Conservation (phyloP, 2,797 vertebrate genomes). For the Dipus sagitta region DNA sequence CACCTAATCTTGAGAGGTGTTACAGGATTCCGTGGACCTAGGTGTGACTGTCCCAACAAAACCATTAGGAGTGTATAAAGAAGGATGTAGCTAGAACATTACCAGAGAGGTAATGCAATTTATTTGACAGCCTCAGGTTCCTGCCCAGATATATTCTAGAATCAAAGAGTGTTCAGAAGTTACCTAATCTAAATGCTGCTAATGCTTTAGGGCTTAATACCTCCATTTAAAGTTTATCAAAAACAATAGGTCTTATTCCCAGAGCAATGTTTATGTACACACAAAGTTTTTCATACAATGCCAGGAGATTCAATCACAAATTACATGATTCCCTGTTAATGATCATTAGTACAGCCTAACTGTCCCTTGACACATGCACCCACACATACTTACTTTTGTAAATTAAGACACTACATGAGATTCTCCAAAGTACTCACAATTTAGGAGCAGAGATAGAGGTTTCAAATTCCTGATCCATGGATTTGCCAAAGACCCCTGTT, state of each 20-base stretch:
- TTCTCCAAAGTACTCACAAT: not conserved
- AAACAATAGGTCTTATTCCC: conserved; percentile 4
- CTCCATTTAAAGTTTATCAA: conserved; percentile 45
- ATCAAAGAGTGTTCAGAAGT: conserved; percentile 35
- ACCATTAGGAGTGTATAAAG: conserved; percentile 60
- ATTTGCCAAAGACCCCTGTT: not conserved
- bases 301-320: not conserved
- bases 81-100: not conserved
- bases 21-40: conserved; percentile 38
- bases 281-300: not conserved
- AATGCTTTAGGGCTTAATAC: conserved; percentile 7
- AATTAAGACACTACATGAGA: not conserved
- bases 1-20: conserved; percentile 69
- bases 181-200: not conserved
- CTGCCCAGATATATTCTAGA: conserved; percentile 22
- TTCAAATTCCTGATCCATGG: not conserved
- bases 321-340: not conserved
- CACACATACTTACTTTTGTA: not conserved
- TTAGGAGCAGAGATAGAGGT: not conserved
- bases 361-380: not conserved
- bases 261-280: not conserved
- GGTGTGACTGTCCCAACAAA: conserved; percentile 66
- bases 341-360: not conserved
- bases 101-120: conserved; percentile 23
- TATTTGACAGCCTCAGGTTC: conserved; percentile 4